Evolutionary conservation across 2,797 vertebrate species (phyloP), one percentile per base, ranked within the genome.

Genomic region (Taenioides sp.): DNA sequence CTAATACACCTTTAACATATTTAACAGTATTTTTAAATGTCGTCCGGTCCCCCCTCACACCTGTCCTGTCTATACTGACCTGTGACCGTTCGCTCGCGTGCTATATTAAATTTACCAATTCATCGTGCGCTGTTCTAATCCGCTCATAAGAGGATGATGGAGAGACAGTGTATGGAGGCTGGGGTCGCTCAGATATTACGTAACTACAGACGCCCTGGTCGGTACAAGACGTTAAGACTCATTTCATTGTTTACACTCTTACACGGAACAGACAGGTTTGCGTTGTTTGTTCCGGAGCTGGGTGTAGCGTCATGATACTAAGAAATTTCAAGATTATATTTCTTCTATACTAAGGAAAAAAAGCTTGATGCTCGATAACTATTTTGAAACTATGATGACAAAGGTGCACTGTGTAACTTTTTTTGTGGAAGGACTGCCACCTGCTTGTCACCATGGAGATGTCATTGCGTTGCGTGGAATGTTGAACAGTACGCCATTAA

Each of bases 61-160:
- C 49, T 68, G 52, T 71, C 49, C 71, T 62, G 7, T 75, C 70
- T 34, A 18, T 57, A 37, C 52, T 74, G 82, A 82, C 80, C 81
- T 65, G 25, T 34, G 75, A 82, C 76, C 79, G 73, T 82, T 71
- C 78, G 77, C 79, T 75, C 82, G 81, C 79, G 16, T 54, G 40
- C 52, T 68, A 77, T 88, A 89, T 90, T 87, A 86, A 84, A 91
- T 86, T 86, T 80, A 86, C 80, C 80, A 84, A 80, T 90, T 89
- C 85, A 84, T 86, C 85, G 78, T 87, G 77, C 76, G 69, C 86
- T 86, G 58, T 67, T 64, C 70, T 91, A 94, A 93, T 94, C 91
- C 89, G 82, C 80, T 74, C 84, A 80, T 90, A 93, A 90, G 86
- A 93, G 89, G 91, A 93, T 93, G 88, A 92, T 72, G 27, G 70